phyloP scores from a whole-genome alignment of 2,113 vertebrate genomes.

The Epinephelus moara region DNA sequence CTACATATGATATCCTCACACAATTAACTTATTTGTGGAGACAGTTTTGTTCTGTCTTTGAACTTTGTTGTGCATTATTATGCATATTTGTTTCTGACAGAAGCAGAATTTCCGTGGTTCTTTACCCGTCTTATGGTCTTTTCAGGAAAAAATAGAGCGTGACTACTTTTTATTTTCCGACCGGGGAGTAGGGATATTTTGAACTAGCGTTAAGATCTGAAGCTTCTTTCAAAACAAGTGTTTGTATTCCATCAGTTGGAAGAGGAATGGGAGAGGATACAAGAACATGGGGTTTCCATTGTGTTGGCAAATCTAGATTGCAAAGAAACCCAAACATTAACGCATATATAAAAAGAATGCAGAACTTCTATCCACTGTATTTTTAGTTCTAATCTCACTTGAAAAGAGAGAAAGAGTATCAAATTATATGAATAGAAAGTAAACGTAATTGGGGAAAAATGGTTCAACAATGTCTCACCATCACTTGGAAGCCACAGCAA shows the following conservation, averaged over 20 bases:
- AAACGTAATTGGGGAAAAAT: conserved; percentile 62
- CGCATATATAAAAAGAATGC: conserved; percentile 62
- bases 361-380: conserved; percentile 74
- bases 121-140: conserved; percentile 66
- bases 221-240: conserved; percentile 66
- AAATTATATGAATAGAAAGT: conserved; percentile 68
- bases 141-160: conserved; percentile 79
- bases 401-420: conserved; percentile 70
- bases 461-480: conserved; percentile 61
- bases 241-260: conserved; percentile 59
- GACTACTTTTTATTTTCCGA: conserved; percentile 67
- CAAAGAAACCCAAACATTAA: conserved; percentile 58
- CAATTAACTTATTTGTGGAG: conserved; percentile 60
- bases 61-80: conserved; percentile 70
- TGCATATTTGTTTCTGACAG: conserved; percentile 63
- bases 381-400: conserved; percentile 81
- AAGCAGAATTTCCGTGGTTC: conserved; percentile 54
- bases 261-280: conserved; percentile 52
- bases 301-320: conserved; percentile 64
- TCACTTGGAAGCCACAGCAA: conserved; percentile 70
- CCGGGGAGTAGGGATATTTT: conserved; percentile 60
- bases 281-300: conserved; percentile 57
- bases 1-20: conserved; percentile 49
- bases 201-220: conserved; percentile 61
- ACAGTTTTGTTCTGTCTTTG: conserved; percentile 54